Evolutionary conservation across 2,888 invertebrate species (phyloP), one percentile per base, ranked within the genome.

Genomic region (Xylota segnis): DNA sequence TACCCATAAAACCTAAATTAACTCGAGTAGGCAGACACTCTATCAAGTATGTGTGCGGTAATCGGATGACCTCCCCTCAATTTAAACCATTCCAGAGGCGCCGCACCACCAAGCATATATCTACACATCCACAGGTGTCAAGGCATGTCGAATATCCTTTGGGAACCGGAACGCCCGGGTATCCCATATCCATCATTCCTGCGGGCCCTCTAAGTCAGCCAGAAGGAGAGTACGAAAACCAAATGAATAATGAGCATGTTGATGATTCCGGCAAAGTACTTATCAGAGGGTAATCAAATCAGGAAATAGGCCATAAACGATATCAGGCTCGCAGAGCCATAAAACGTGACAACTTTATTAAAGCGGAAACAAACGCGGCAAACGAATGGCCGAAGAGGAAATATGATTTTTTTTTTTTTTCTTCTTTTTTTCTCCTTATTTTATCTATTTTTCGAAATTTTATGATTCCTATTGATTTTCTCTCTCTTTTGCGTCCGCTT

Each of bases 211-310:
- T 47, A 32, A 72, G 58, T 65, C 54, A 61, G 47, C 27, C 29
- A 79, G 50, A 16, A 37, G 68, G 59, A 37, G 56, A 32, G 52
- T 47, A 32, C 23, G 5, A 45, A 66, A 58, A 78, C 70, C 70
- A 81, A 65, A 81, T 84, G 84, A 84, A 84, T 81, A 84, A 84
- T 84, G 75, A 84, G 81, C 74, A 84, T 75, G 74, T 70, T 84
- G 81, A 84, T 84, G 74, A 81, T 84, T 81, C 70, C 47, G 50
- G 75, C 34, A 75, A 59, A 71, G 65, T 75, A 81, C 75, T 84
- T 84, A 84, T 75, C 81, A 37, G 75, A 16, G 81, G 81, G 59
- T 84, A 84, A 84, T 84, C 81, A 81, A 81, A 84, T 84, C 81
- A 75, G 65, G 65, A 71, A 81, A 81, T 81, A 75, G 56, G 65